These are phyloP conservation scores for human DNA, from an alignment of 2,113 vertebrate genomes.

Conservation along the genomic window GRCh38 chr9:11060501-11061000, in stretches of 20 bases:
- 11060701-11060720: neutral
- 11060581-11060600: neutral
- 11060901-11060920: neutral
- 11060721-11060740: neutral
- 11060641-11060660: neutral
- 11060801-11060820: neutral
- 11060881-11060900: neutral
- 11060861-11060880: neutral
- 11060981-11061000: neutral
- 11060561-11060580: neutral
- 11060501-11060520: neutral
- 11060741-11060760: neutral
- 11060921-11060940: neutral
- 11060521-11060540: neutral
- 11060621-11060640: neutral
- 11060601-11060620: neutral
- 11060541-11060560: neutral
- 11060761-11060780: neutral
- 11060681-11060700: neutral
- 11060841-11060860: neutral
- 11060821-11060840: neutral
- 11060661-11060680: neutral
- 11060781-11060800: neutral
- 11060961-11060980: neutral
- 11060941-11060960: neutral